phyloP scores from a whole-genome alignment of 2,888 invertebrate species.

The Plebejus anna region DNA sequence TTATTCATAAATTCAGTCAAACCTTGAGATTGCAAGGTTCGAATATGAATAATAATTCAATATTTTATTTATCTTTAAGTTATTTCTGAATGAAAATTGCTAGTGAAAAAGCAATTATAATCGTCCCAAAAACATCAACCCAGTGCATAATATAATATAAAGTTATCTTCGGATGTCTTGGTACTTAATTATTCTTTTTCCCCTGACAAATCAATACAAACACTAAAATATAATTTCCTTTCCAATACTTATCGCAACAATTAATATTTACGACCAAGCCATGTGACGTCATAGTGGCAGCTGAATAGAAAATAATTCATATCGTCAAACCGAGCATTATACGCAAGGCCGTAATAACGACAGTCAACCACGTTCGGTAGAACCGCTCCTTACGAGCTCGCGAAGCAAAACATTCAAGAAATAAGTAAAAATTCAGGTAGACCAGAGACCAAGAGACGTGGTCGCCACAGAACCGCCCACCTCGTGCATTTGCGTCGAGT shows the following conservation, averaged over 20 bases:
- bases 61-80: not conserved
- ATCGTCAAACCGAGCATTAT: conserved; percentile 22
- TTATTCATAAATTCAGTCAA: not conserved
- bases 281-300: conserved; percentile 17
- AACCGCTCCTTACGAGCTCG: conserved; percentile 12
- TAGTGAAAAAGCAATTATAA: no score
- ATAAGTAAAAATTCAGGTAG: conserved; percentile 27
- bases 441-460: conserved; percentile 17
- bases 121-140: no score
- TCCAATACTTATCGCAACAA: conserved; percentile 2
- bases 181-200: no score
- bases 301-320: conserved; percentile 15
- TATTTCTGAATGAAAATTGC: not conserved
- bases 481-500: conserved; percentile 12
- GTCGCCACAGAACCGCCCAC: conserved; percentile 14
- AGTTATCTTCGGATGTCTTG: no score
- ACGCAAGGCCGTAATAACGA: conserved; percentile 26
- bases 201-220: no score
- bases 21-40: not conserved
- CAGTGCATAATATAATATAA: no score
- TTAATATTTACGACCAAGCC: conserved; percentile 9
- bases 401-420: not conserved
- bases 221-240: not conserved
- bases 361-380: conserved; percentile 7
- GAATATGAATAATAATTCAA: not conserved